Evolutionary conservation across 2,888 invertebrate species (phyloP), one percentile per base, ranked within the genome.

Genomic region (Drosophila neutralis): DNA sequence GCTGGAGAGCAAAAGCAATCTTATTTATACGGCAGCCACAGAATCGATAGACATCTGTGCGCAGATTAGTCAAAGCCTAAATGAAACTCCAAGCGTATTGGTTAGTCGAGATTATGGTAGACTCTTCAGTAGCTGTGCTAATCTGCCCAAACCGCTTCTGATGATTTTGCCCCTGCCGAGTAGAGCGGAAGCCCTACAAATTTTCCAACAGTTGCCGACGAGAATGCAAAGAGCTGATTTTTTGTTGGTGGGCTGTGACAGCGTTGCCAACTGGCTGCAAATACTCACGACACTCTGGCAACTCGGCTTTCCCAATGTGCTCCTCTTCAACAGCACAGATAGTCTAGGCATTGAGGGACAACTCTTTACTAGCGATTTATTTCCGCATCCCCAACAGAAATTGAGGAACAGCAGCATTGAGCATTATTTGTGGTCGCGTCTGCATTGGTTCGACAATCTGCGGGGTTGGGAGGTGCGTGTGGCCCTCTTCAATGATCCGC

Each of bases 401-500:
- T 11, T 57, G 31, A 57, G 6, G 1, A 2, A 35, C 21, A 67
- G 68, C 10, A 82, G 59, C 31, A 31, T 79, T 0, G 27, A 51
- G 0, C 57, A 61, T 10, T 87, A 87, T 65, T 51, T 79, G 0
- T 62, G 63, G 61, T 52, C 73, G 2, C 76, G 76, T 0, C 56
- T 10, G 2, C 82, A 87, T 36, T 83, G 70, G 56, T 85, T 87
- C 42, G 69, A 66, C 7, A 42, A 89, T 27, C 33, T 89, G 0
- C 13, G 27, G 1, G 73, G 66, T 3, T 52, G 38, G 48, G 40
- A 60, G 35, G 88, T 89, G 2, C 82, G 82, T 10, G 88, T 84
- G 31, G 73, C 76, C 0, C 29, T 73, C 10, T 78, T 71, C 11
- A 89, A 84, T 13, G 66, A 76, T 70, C 88, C 90, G 0, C 90